Base-by-base conservation (phyloP, 2,888 invertebrate genomes). In the Saturnia japonica region DNA sequence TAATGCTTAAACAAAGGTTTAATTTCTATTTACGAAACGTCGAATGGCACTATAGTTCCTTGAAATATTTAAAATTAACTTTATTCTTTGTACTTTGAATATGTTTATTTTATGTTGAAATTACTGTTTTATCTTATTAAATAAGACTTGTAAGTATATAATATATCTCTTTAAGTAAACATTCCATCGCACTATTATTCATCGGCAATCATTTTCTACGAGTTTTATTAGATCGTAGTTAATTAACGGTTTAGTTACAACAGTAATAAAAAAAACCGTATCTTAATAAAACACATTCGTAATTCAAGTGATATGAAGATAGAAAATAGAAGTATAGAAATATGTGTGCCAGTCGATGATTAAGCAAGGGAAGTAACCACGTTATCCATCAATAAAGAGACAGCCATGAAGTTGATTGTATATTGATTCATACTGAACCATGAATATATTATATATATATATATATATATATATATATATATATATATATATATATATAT, bases 221-320 rank as follows among this genome's bases (percentile, higher is more conserved):
- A 60, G 57, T 51, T 66, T 51, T 70, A 70, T 70, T 70, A 70
- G 69, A 51, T 51, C 19, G 12, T 51, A 88, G 91, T 91, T 91
- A 91, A 90, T 90, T 80, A 86, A 89, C 89, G 89, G 85, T 90
- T 91, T 91, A 91, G 92, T 92, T 86, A 92, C 91, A 89, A 91
- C 85, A 89, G 89, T 90, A 90, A 88, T 84, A 86, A 88, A 60
- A 81, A 85, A 87, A 85, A 83, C 82, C 85, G 83, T 88, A 85
- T 82, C 81, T 82, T 81, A 88, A 84, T 85, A 87, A 87, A 84
- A 83, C 84, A 85, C 85, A 86, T 86, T 84, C 87, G 83, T 84
- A 82, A 83, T 84, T 82, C 75, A 77, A 78, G 88, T 89, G 86
- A 78, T 76, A 85, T 90, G 90, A 88, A 85, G 81, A 85, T 81